Percentiles rank a stretch among this genome's conserved stretches.
These are phyloP conservation scores for Nephila pilipes DNA, from an alignment of 1,140 invertebrate species.

Conservation along the genomic window DNA sequence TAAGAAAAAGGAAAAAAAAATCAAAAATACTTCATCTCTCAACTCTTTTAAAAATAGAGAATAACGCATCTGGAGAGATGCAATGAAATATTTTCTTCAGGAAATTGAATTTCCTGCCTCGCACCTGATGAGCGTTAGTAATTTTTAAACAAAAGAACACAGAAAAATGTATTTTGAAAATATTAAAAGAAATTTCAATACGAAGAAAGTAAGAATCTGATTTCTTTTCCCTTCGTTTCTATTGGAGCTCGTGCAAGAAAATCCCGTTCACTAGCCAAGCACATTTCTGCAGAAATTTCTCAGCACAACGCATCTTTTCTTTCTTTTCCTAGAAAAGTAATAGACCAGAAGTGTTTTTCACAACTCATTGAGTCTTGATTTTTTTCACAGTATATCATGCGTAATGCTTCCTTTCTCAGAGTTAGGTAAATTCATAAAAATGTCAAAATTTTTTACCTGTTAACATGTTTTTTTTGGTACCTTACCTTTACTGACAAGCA, in stretches of 20 bases:
- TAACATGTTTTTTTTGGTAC: no score
- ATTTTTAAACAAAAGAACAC: conserved; percentile 17
- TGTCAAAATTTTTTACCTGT: no score
- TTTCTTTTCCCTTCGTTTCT: neutral
- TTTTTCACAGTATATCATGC: no score
- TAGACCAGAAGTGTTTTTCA: no score
- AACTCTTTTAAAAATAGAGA: conserved; percentile 10
- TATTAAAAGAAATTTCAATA: conserved; percentile 42
- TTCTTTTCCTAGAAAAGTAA: no score
- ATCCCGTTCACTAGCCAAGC: neutral
- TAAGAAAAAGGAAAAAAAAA: neutral
- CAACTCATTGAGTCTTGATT: no score
- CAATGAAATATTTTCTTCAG: conserved; percentile 38
- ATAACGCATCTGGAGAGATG: conserved; percentile 8
- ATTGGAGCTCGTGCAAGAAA: neutral
- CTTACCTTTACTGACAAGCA: no score
- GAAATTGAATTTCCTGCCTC: conserved; percentile 35
- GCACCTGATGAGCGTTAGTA: conserved; percentile 34
- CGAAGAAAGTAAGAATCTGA: neutral
- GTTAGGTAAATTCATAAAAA: no score
- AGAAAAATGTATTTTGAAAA: conserved; percentile 30
- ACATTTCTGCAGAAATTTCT: no score
- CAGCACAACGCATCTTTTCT: no score
- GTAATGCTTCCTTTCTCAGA: no score
- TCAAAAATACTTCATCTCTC: neutral